phyloP scores from a whole-genome alignment of 1,140 invertebrate genomes.

The Drosophila yakuba region DNA sequence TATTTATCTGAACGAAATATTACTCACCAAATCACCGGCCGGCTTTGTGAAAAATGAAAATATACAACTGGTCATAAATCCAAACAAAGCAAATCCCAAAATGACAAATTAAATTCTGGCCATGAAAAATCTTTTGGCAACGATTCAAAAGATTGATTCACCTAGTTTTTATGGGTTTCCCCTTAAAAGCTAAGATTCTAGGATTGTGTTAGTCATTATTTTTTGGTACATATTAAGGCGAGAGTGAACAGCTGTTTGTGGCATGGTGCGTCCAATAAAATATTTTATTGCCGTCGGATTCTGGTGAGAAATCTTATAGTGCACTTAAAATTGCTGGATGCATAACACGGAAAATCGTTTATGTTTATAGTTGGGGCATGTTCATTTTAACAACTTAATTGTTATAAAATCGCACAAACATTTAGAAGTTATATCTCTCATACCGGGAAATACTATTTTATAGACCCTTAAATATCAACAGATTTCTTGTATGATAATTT shows the following conservation, averaged over 20 bases:
- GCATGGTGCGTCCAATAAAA: slow-evolving; percentile 11
- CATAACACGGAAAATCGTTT: background rate
- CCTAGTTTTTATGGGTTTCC: slow-evolving; percentile 34
- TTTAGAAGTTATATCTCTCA: background rate
- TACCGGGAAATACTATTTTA: background rate
- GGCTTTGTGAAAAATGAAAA: slow-evolving; percentile 49
- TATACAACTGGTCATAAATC: slow-evolving; percentile 37
- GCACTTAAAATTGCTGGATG: background rate
- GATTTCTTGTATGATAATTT: background rate
- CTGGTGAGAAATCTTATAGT: slow-evolving; percentile 39
- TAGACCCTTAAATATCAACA: background rate
- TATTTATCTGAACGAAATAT: slow-evolving; percentile 31
- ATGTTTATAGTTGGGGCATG: background rate
- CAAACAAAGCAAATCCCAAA: slow-evolving; percentile 27
- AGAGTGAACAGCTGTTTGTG: slow-evolving; percentile 13
- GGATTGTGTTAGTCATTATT: background rate
- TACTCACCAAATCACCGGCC: slow-evolving; percentile 73
- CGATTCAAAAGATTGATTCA: slow-evolving; percentile 33
- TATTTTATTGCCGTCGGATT: slow-evolving; percentile 40
- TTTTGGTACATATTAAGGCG: slow-evolving; percentile 7
- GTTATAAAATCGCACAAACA: background rate
- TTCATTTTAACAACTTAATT: background rate
- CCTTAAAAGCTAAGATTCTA: slow-evolving; percentile 7
- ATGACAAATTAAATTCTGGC: slow-evolving; percentile 54
- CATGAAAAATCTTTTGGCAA: slow-evolving; percentile 61